These are phyloP conservation scores for Papilio gigon DNA, from an alignment of 2,888 invertebrate species.

Conservation along the genomic window DNA sequence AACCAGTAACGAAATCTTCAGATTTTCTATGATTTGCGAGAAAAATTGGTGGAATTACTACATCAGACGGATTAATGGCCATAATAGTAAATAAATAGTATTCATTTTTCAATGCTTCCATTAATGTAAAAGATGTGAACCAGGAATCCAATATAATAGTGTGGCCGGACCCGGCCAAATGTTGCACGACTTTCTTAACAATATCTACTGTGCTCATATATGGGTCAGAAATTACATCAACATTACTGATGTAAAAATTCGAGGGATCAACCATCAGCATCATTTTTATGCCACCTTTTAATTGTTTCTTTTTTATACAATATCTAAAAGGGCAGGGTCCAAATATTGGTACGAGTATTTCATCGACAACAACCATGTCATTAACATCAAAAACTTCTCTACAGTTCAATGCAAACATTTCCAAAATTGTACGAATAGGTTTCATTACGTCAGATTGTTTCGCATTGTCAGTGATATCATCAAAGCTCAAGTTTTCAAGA, in stretches of 20 bases:
- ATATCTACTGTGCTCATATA: conserved; percentile 65
- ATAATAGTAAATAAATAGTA: conserved; percentile 64
- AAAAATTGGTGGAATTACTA: conserved; percentile 70
- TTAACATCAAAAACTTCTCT: conserved; percentile 65
- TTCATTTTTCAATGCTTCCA: conserved; percentile 59
- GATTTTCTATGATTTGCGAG: conserved; percentile 61
- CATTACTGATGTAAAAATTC: conserved; percentile 72
- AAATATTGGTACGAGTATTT: conserved; percentile 70
- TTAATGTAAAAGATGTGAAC: conserved; percentile 63
- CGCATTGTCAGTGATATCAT: conserved; percentile 57
- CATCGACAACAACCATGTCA: conserved; percentile 69
- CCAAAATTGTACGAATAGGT: conserved; percentile 72
- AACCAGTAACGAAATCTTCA: conserved; percentile 64
- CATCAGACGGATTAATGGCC: conserved; percentile 62
- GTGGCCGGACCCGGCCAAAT: conserved; percentile 65
- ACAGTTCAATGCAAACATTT: conserved; percentile 75
- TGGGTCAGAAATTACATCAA: conserved; percentile 72
- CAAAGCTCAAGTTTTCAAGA: conserved; percentile 68
- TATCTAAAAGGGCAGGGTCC: conserved; percentile 76
- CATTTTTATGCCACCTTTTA: conserved; percentile 71
- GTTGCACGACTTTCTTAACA: conserved; percentile 65
- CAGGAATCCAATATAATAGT: conserved; percentile 72
- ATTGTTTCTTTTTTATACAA: conserved; percentile 65
- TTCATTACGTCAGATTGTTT: conserved; percentile 69
- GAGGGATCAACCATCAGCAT: conserved; percentile 68